Evolutionary conservation across 2,113 vertebrate species (phyloP).

Genomic region (Gulo gulo): DNA sequence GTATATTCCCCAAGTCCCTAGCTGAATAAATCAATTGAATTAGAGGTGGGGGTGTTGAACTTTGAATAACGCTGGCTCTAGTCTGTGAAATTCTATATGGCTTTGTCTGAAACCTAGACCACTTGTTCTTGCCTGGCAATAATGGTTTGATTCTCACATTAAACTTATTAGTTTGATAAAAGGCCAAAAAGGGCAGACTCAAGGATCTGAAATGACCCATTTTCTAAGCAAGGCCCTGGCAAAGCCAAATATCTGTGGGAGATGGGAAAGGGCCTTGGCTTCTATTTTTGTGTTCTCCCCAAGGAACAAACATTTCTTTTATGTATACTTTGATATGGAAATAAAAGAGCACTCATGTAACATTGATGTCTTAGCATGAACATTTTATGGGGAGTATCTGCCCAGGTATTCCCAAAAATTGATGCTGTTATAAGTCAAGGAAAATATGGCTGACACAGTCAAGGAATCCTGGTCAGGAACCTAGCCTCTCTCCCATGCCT

Average conservation of each 20-base stretch:
- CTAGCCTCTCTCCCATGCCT: no score
- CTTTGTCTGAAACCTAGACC: slow-evolving; percentile 65
- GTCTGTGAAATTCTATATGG: slow-evolving; percentile 62
- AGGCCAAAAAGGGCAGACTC: slow-evolving; percentile 63
- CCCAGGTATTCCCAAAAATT: not conserved
- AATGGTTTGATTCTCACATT: slow-evolving; percentile 56
- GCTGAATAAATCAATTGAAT: slow-evolving; percentile 67
- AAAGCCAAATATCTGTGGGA: slow-evolving; percentile 53
- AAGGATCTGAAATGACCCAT: slow-evolving; percentile 64
- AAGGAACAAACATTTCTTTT: slow-evolving; percentile 76
- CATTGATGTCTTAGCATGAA: slow-evolving; percentile 53
- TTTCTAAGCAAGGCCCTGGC: slow-evolving; percentile 68
- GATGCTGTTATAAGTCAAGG: not conserved
- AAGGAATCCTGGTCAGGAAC: no score
- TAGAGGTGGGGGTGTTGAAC: not conserved
- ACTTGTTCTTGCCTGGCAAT: slow-evolving; percentile 55
- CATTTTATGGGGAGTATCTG: slow-evolving; percentile 22
- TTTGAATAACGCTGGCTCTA: slow-evolving; percentile 42
- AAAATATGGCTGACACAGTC: not conserved
- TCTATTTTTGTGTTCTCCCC: slow-evolving; percentile 66
- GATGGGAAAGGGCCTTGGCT: slow-evolving; percentile 66
- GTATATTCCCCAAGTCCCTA: slow-evolving; percentile 70
- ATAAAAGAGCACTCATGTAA: slow-evolving; percentile 72
- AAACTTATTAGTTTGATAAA: slow-evolving; percentile 68
- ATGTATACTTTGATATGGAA: slow-evolving; percentile 82